These are phyloP conservation scores for Kradibia gibbosae DNA, from an alignment of 1,140 invertebrate species.

Conservation along the genomic window DNA sequence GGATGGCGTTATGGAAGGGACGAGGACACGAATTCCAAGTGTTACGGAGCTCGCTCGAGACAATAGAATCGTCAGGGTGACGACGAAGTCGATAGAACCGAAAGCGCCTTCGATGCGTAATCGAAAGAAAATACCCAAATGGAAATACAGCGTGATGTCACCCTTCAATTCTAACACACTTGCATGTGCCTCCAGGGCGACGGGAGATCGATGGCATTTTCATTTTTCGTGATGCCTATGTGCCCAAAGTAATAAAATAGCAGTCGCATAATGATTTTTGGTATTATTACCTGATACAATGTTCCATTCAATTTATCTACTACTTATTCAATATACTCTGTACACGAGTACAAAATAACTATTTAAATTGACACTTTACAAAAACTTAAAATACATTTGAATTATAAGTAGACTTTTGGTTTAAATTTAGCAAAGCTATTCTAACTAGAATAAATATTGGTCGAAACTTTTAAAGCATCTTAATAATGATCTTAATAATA, in stretches of 20 bases:
- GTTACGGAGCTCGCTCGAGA: slow-evolving; percentile 13
- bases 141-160: neutral
- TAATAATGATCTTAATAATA: no score
- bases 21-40: slow-evolving; percentile 6
- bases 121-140: neutral
- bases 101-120: neutral
- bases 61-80: slow-evolving; percentile 28
- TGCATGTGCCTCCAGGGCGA: neutral
- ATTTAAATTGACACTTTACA: no score
- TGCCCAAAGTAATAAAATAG: neutral
- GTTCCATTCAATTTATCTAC: neutral
- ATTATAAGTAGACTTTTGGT: no score
- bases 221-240: neutral
- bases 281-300: neutral
- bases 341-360: no score
- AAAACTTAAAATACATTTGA: no score
- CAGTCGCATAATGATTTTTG: neutral
- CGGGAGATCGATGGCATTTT: neutral
- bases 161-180: neutral
- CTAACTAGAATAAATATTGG: no score
- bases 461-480: no score
- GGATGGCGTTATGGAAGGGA: no score
- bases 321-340: no score
- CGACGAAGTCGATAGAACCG: neutral
- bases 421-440: no score